Conservation (phyloP, 2,113 vertebrate genomes). For the Brachirus orientalis region DNA sequence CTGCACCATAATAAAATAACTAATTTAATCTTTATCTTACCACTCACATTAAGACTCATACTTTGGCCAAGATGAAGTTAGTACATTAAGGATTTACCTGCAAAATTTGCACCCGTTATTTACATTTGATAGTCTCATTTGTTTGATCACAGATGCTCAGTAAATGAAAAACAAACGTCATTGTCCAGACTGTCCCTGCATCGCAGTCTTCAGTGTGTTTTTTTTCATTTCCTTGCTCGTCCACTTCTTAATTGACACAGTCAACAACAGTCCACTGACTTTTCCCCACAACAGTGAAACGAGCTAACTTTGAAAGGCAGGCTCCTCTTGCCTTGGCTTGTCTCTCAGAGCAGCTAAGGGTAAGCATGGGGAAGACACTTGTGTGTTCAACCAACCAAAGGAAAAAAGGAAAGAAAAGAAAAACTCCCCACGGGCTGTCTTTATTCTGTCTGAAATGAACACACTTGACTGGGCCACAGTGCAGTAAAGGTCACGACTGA, state of each 20-base stretch:
- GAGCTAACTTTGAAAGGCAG: slow-evolving; percentile 23
- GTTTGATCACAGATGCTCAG: too few relatives aligned
- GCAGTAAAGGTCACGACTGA: slow-evolving; percentile 45
- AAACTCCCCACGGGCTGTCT: slow-evolving; percentile 4
- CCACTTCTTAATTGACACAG: slow-evolving; percentile 26
- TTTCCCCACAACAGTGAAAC: slow-evolving; percentile 24
- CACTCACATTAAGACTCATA: too few relatives aligned
- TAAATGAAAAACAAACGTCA: too few relatives aligned
- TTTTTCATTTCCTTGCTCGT: slow-evolving; percentile 1
- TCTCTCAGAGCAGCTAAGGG: slow-evolving; percentile 15
- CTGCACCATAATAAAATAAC: too few relatives aligned
- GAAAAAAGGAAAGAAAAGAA: slow-evolving; percentile 3
- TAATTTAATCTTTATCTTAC: too few relatives aligned
- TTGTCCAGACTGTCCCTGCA: neutral
- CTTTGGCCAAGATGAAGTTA: too few relatives aligned
- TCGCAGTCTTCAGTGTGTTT: neutral
- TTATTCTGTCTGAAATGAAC: slow-evolving; percentile 23
- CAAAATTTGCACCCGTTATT: too few relatives aligned
- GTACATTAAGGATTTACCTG: too few relatives aligned
- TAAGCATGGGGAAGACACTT: neutral
- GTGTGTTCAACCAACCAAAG: slow-evolving; percentile 32
- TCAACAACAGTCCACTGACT: slow-evolving; percentile 3
- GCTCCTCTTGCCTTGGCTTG: neutral
- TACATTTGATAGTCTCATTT: too few relatives aligned
- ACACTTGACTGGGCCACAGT: slow-evolving; percentile 27